Evolutionary conservation across 2,888 invertebrate genomes (phyloP).

Genomic region (Watsonalla cultraria): DNA sequence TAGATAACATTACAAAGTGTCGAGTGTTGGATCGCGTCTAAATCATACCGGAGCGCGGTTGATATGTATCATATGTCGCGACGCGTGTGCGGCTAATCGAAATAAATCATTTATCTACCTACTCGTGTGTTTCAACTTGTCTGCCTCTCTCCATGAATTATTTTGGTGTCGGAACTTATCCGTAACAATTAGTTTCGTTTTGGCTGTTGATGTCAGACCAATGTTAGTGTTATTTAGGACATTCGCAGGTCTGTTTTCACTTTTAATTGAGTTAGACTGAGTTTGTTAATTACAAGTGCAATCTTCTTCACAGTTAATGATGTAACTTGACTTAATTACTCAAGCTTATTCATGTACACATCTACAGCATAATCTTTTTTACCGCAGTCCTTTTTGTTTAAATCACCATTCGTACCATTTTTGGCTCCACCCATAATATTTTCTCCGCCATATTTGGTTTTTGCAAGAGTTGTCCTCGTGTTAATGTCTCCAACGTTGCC

Average conservation of each 20-base stretch:
- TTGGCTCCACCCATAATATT: not conserved
- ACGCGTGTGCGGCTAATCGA: slow-evolving; percentile 11
- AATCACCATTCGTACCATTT: not conserved
- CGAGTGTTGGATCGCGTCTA: slow-evolving; percentile 29
- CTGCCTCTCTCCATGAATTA: not conserved
- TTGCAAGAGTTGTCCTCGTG: not conserved
- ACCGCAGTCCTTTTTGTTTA: not conserved
- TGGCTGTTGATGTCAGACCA: too few relatives aligned
- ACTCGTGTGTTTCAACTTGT: not conserved
- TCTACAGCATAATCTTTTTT: not conserved
- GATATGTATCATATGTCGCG: slow-evolving; percentile 36
- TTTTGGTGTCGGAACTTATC: not conserved
- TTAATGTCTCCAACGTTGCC: slow-evolving; percentile 1
- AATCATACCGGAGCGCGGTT: slow-evolving; percentile 29
- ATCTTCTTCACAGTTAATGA: too few relatives aligned
- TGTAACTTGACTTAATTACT: too few relatives aligned
- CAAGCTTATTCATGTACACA: too few relatives aligned
- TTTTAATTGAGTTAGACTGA: too few relatives aligned
- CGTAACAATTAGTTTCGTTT: too few relatives aligned
- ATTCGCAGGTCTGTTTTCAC: too few relatives aligned
- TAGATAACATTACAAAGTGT: slow-evolving; percentile 13
- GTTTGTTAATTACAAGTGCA: too few relatives aligned
- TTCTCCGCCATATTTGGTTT: not conserved
- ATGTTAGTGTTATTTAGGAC: too few relatives aligned
- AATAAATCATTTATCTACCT: not conserved